Conservation (phyloP, 2,888 invertebrate species). For the Hirtodrosophila alboralis region DNA sequence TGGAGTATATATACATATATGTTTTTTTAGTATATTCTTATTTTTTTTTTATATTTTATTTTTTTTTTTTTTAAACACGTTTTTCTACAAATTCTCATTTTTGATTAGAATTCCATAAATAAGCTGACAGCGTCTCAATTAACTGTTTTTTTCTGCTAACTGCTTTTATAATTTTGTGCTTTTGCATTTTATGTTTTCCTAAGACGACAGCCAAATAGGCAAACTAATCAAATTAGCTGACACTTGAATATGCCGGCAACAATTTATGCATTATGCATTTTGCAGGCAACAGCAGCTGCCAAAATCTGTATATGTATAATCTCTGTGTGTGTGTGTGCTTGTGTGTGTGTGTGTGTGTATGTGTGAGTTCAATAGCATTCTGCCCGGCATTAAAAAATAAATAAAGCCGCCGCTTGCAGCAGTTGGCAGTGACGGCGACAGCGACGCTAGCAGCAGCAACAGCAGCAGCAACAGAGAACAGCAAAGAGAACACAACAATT, state of each 20-base stretch:
- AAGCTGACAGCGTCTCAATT: conserved; percentile 24
- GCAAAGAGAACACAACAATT: conserved; percentile 10
- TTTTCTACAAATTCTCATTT: conserved; percentile 24
- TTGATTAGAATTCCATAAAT: conserved; percentile 15
- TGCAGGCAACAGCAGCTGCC: conserved; percentile 50
- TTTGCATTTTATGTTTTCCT: conserved; percentile 30
- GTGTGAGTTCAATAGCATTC: conserved; percentile 75
- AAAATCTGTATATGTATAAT: conserved; percentile 30
- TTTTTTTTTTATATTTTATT: no score
- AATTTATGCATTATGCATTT: conserved; percentile 59
- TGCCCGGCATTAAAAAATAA: conserved; percentile 72
- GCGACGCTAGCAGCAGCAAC: conserved; percentile 10
- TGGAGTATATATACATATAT: no score
- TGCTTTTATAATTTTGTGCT: not conserved
- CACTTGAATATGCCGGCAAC: conserved; percentile 47
- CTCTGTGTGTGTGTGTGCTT: conserved; percentile 6
- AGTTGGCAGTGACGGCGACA: conserved; percentile 23
- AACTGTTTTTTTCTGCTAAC: conserved; percentile 1
- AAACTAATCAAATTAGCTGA: conserved; percentile 60
- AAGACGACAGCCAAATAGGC: conserved; percentile 44
- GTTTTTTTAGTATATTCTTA: no score
- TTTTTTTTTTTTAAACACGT: conserved; percentile 76
- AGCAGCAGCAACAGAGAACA: conserved; percentile 1
- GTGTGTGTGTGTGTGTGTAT: conserved; percentile 22
- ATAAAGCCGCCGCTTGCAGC: conserved; percentile 64